Conservation (phyloP, 1,140 invertebrate species). For the Drosophila bifasciata region DNA sequence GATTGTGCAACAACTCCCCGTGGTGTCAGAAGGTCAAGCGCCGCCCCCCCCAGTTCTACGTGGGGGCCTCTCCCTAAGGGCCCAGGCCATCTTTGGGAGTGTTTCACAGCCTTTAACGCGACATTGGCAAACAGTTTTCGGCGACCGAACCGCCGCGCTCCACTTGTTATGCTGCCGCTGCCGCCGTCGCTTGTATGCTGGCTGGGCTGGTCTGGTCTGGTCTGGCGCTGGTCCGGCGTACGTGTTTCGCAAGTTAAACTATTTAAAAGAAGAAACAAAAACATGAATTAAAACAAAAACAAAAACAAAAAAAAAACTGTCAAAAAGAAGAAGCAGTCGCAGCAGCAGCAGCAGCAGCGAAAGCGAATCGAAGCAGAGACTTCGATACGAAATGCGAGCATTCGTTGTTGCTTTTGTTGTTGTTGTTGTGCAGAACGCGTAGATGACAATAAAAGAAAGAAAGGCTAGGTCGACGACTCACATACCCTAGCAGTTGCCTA, state of each 20-base stretch:
- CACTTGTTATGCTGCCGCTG: constrained; percentile 79
- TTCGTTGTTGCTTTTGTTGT: no score
- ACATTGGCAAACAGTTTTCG: constrained; percentile 77
- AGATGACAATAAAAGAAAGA: no score
- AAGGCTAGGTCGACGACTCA: no score
- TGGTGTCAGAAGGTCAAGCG: constrained; percentile 7
- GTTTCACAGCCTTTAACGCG: constrained; percentile 62
- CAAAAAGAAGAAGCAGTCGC: constrained; percentile 52
- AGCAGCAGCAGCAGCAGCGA: constrained; percentile 38
- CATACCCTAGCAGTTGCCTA: no score
- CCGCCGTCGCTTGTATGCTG: constrained; percentile 26
- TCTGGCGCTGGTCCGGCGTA: constrained; percentile 30
- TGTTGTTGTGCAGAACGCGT: no score
- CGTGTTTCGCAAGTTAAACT: constrained; percentile 77
- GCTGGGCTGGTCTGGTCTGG: constrained; percentile 8
- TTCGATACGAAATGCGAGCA: no score
- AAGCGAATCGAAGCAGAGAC: constrained; percentile 7
- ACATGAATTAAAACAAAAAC: constrained; percentile 60
- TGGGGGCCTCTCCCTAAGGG: not conserved
- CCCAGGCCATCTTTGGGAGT: constrained; percentile 26
- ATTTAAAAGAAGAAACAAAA: constrained; percentile 39
- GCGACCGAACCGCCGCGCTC: constrained; percentile 52
- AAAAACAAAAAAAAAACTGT: constrained; percentile 69
- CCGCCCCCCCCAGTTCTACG: constrained; percentile 14
- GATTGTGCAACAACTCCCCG: no score